Conservation (phyloP, 2,113 vertebrate genomes). For the Bufo gargarizans region DNA sequence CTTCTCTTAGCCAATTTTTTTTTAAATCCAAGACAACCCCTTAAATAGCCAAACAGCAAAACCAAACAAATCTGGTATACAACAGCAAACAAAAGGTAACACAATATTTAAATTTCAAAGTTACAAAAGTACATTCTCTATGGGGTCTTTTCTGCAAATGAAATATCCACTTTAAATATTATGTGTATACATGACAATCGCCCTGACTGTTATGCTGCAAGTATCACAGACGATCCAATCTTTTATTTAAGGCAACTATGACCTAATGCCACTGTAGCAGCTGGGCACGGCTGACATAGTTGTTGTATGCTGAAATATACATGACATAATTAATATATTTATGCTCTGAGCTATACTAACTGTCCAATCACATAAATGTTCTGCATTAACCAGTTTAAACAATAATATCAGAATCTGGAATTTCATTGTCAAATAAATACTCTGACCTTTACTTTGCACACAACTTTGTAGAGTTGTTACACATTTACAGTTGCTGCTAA, state of each 20-base stretch:
- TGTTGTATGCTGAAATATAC: constrained; percentile 36
- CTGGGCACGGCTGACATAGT: constrained; percentile 26
- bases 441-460: constrained; percentile 47
- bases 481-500: constrained; percentile 68
- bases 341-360: constrained; percentile 6
- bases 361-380: constrained; percentile 44
- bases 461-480: constrained; percentile 68
- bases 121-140: background rate
- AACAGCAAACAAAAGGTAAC: background rate
- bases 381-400: background rate
- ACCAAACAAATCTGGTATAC: background rate
- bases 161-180: background rate
- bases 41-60: too few species aligned
- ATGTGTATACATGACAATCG: background rate
- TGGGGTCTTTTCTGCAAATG: background rate
- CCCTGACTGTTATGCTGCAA: background rate
- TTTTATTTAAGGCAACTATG: constrained; percentile 21
- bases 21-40: too few species aligned
- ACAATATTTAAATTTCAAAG: background rate
- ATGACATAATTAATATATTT: constrained; percentile 43
- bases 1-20: too few species aligned
- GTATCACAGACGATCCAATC: constrained; percentile 3
- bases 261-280: constrained; percentile 34
- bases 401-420: background rate
- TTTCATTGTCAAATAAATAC: background rate